Conservation (phyloP, 2,797 vertebrate genomes). For the Ptychadena robeensis region DNA sequence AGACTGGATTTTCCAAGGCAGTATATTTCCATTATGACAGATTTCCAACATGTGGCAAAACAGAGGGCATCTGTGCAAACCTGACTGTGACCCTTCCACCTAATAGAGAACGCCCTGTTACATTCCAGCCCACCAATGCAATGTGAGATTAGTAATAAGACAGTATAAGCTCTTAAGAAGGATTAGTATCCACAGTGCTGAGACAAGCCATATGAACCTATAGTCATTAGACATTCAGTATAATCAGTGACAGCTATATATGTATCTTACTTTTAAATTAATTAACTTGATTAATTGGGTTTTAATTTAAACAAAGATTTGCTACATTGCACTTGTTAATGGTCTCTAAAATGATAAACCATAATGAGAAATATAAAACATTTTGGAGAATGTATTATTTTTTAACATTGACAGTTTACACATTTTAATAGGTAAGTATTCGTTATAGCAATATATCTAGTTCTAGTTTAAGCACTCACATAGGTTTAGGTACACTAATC, state of each 20-base stretch:
- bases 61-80: constrained; percentile 60
- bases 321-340: background rate
- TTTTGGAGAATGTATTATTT: background rate
- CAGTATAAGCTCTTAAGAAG: constrained; percentile 69
- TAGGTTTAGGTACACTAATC: no score
- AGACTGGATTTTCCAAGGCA: constrained; percentile 38
- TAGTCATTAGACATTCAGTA: constrained; percentile 61
- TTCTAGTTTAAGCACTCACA: no score
- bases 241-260: background rate
- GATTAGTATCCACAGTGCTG: constrained; percentile 64
- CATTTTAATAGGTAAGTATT: no score
- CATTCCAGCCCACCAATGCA: constrained; percentile 67
- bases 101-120: constrained; percentile 57
- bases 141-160: constrained; percentile 69
- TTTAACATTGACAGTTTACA: background rate
- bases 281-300: background rate
- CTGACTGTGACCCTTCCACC: constrained; percentile 60
- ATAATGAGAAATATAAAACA: background rate
- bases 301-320: background rate
- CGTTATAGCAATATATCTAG: no score
- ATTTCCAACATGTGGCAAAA: constrained; percentile 57
- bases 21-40: constrained; percentile 21
- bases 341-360: background rate
- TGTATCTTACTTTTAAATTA: background rate
- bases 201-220: constrained; percentile 69